Percentiles rank a stretch among this genome's conserved stretches.
Conservation (phyloP, 2,113 vertebrate genomes). For the Lamprologus tigripictilis region DNA sequence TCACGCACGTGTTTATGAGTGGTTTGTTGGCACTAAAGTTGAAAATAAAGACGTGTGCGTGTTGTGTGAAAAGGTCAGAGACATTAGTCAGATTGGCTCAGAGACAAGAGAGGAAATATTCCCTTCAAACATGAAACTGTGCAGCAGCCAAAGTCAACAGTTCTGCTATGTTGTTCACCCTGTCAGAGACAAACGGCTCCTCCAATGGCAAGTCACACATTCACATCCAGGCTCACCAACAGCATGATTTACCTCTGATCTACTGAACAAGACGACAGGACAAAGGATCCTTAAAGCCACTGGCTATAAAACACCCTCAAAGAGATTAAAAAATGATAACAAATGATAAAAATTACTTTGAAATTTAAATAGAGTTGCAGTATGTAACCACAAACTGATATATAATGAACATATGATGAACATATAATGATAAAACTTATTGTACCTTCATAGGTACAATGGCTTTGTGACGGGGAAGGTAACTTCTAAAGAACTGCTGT, state of each 20-base stretch:
- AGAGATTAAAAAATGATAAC: neutral
- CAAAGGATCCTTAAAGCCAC: neutral
- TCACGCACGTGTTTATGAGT: neutral
- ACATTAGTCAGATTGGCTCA: neutral
- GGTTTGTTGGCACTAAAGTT: neutral
- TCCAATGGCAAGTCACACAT: neutral
- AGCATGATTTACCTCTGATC: neutral
- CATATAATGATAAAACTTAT: neutral
- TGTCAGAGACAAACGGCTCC: neutral
- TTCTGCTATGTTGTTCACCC: neutral
- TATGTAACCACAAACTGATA: neutral
- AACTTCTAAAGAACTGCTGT: neutral
- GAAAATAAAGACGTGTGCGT: neutral
- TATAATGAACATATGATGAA: neutral
- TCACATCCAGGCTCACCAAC: neutral
- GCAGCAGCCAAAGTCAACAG: conserved; percentile 37
- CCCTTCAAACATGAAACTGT: neutral
- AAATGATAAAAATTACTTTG: neutral
- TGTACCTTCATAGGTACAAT: neutral
- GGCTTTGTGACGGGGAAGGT: neutral
- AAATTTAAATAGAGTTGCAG: neutral
- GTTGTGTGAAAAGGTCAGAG: neutral
- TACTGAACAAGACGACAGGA: neutral
- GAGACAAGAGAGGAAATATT: neutral
- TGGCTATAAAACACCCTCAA: neutral